phyloP scores from a whole-genome alignment of 2,113 vertebrate genomes.

The Uropsilus gracilis region DNA sequence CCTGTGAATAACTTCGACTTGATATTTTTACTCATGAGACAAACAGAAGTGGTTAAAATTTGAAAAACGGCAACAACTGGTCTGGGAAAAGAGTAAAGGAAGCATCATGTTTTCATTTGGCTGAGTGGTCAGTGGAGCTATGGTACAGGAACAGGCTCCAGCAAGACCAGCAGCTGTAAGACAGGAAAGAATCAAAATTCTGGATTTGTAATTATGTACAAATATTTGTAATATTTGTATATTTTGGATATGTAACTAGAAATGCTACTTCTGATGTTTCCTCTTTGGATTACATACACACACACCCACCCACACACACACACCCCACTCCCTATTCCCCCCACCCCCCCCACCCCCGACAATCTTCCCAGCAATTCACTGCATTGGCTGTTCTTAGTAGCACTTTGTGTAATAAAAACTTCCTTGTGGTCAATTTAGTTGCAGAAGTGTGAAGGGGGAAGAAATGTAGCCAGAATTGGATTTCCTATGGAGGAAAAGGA shows the following conservation, averaged over 20 bases:
- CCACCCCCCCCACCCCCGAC: too few species aligned
- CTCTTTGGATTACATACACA: background rate
- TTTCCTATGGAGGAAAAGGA: conserved; percentile 79
- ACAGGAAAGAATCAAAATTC: background rate
- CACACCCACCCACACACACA: background rate
- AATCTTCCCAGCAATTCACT: background rate
- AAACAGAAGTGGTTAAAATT: background rate
- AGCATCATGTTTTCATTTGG: background rate
- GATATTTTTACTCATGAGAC: background rate
- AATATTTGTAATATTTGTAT: too few species aligned
- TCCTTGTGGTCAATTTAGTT: background rate
- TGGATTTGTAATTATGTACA: background rate
- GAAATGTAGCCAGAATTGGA: rapidly evolving
- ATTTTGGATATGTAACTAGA: too few species aligned
- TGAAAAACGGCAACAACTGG: background rate
- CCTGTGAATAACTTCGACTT: background rate
- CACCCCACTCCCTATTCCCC: too few species aligned
- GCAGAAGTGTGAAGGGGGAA: background rate
- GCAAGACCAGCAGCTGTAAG: background rate
- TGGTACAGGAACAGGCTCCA: background rate
- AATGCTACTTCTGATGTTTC: background rate
- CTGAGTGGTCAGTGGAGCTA: background rate
- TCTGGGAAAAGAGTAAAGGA: background rate
- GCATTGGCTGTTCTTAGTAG: background rate
- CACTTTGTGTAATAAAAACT: background rate